Percentiles rank a stretch among this genome's conserved stretches.
Conservation (phyloP, 1,140 invertebrate genomes). For the Zaprionus nigranus region DNA sequence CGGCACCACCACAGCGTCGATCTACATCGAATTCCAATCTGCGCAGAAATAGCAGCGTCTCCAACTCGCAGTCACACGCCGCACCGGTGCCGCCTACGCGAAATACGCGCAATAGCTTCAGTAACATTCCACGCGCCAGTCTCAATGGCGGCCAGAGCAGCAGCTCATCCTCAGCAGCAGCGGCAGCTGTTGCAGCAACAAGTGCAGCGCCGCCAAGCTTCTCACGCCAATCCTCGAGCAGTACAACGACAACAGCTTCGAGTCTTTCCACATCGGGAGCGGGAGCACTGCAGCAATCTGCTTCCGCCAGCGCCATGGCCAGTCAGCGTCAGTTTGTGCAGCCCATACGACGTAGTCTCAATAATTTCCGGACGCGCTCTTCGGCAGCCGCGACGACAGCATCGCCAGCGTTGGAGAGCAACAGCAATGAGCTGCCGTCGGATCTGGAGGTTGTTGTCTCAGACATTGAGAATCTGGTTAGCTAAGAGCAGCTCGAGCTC, state of each 20-base stretch:
- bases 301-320: conserved; percentile 61
- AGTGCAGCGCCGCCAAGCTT: conserved; percentile 45
- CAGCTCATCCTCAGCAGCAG: conserved; percentile 6
- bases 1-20: conserved; percentile 60
- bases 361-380: conserved; percentile 60
- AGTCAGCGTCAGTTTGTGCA: conserved; percentile 51
- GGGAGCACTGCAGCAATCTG: conserved; percentile 59
- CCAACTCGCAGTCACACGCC: conserved; percentile 44
- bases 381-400: conserved; percentile 24
- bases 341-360: conserved; percentile 62
- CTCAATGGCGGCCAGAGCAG: conserved; percentile 46
- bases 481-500: conserved; percentile 65
- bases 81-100: conserved; percentile 69
- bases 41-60: conserved; percentile 69
- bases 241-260: conserved; percentile 64
- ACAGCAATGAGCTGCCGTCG: conserved; percentile 73
- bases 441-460: conserved; percentile 83
- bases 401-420: conserved; percentile 14
- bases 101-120: conserved; percentile 77
- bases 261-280: conserved; percentile 17
- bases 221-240: conserved; percentile 71
- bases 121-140: conserved; percentile 82
- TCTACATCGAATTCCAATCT: conserved; percentile 78
- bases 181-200: background rate
- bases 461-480: conserved; percentile 83